Evolutionary conservation across 2,797 vertebrate species (phyloP).

Genomic region (Chaenodraco wilsoni): DNA sequence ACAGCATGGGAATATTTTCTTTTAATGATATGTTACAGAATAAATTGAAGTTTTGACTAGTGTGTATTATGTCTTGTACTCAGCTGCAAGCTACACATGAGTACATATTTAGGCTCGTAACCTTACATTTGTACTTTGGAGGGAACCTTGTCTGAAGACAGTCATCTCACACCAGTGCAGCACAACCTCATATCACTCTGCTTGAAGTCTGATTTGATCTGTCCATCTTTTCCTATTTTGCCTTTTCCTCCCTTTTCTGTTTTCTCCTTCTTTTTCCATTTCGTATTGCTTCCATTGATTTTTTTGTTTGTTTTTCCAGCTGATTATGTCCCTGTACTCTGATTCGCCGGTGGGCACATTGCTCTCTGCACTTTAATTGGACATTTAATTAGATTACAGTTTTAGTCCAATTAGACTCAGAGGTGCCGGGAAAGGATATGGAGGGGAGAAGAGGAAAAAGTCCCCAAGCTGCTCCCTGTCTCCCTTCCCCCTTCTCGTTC

Average conservation of each 20-base stretch:
- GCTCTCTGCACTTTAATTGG: slow-evolving; percentile 88
- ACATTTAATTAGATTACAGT: slow-evolving; percentile 91
- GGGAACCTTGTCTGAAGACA: slow-evolving; percentile 6
- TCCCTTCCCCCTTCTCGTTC: slow-evolving; percentile 34
- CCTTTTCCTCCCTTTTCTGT: slow-evolving; percentile 51
- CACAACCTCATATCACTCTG: slow-evolving; percentile 21
- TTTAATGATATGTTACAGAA: not conserved
- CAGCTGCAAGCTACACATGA: not conserved
- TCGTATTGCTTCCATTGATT: slow-evolving; percentile 81
- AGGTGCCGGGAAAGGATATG: slow-evolving; percentile 73
- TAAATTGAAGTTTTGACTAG: not conserved
- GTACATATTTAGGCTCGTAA: slow-evolving; percentile 10
- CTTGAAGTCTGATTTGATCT: slow-evolving; percentile 42
- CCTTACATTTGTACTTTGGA: not conserved
- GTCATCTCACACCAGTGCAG: slow-evolving; percentile 6
- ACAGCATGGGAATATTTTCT: not conserved
- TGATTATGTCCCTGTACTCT: slow-evolving; percentile 86
- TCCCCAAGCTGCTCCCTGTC: slow-evolving; percentile 74
- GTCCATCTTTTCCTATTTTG: slow-evolving; percentile 39
- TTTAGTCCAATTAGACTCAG: slow-evolving; percentile 88
- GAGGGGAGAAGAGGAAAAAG: slow-evolving; percentile 70
- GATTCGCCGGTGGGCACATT: slow-evolving; percentile 85
- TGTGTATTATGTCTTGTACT: not conserved
- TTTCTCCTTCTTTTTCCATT: slow-evolving; percentile 66
- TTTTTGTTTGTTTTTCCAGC: slow-evolving; percentile 88